Evolutionary conservation across 1,140 invertebrate genomes (phyloP), one percentile per base, ranked within the genome.

Genomic region (Drosophila arizonae): DNA sequence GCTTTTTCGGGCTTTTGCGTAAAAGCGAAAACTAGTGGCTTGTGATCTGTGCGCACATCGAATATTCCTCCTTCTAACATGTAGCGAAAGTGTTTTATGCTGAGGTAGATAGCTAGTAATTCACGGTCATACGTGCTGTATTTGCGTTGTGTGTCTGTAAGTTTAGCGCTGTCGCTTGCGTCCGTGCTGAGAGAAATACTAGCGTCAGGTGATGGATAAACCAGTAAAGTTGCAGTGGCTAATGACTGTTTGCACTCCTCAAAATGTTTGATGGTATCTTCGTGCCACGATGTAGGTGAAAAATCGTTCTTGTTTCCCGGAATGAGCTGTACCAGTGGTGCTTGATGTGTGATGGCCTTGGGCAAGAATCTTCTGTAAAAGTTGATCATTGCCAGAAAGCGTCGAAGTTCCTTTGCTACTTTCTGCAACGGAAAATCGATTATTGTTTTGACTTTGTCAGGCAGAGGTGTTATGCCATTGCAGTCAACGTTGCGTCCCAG

Each of bases 321-420:
- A 1, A 24, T 24, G 1, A 1, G 21, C 21, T 24, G 21, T 24
- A 24, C 21, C 21, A 24, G 21, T 3, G 11, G 13, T 15, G 11
- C 4, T 13, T 15, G 11, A 48, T 46, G 43, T 4, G n/a, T 21
- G 15, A 48, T 15, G 13, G 43, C 58, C n/a, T 61, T 13, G 3
- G 43, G 58, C n/a, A 21, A 43, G n/a, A 61, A 61, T 26, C 58
- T 26, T 45, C 43, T 24, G 9, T 61, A 48, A 8, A 48, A 61
- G 43, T 61, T 61, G 17, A 61, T 61, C 43, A 48, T 63, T 51
- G 26, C 30, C 46, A 39, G 11, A 36, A 63, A 52, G 11, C 9
- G 36, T 11, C 11, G 9, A 8, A 39, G 36, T 39, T 39, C 9
- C 15, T 15, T 15, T 4, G 41, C 41, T 4, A 17, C 41, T 45